Evolutionary conservation across 2,113 vertebrate genomes (phyloP).

Genomic region (Toxotes chatareus): DNA sequence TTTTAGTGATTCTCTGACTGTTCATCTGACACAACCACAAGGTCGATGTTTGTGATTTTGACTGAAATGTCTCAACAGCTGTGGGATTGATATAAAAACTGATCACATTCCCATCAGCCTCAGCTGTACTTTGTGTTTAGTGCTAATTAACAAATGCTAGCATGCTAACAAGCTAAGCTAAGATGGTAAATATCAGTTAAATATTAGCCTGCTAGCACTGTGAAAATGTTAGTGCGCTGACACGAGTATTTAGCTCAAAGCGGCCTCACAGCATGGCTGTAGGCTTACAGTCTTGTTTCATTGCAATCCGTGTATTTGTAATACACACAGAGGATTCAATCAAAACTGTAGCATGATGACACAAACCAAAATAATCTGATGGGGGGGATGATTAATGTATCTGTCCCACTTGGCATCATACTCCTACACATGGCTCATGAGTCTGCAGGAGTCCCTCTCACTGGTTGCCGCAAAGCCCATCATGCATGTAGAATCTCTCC

Average conservation of each 20-base stretch:
- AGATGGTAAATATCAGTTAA: too few relatives aligned
- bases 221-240: background rate
- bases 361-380: slow-evolving; percentile 18
- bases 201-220: background rate
- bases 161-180: background rate
- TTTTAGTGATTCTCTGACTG: background rate
- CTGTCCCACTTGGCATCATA: slow-evolving; percentile 7
- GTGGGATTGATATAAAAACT: background rate
- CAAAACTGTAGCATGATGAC: slow-evolving; percentile 1
- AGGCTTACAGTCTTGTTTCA: background rate
- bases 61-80: background rate
- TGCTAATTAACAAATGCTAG: too few relatives aligned
- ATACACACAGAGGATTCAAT: background rate
- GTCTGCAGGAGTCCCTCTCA: background rate
- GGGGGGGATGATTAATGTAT: slow-evolving; percentile 12
- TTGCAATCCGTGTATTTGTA: background rate
- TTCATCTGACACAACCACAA: background rate
- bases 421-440: slow-evolving; percentile 5
- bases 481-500: background rate
- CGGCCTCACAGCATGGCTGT: background rate
- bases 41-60: background rate
- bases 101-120: background rate
- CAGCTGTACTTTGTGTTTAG: background rate
- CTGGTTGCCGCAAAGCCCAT: background rate
- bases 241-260: background rate